Base-by-base conservation (phyloP, 2,888 invertebrate genomes). In the Eupeodes luniger region DNA sequence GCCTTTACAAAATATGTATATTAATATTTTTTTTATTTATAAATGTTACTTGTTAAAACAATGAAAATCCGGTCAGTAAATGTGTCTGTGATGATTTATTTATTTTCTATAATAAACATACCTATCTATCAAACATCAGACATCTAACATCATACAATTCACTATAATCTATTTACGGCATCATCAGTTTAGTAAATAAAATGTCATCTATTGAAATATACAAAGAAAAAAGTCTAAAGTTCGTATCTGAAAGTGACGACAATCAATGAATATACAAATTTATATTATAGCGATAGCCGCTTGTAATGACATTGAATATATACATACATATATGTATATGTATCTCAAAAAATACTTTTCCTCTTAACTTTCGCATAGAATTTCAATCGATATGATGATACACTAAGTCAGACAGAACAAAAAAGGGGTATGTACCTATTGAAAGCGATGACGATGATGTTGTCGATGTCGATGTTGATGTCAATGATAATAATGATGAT, bases 241-340 rank as follows among this genome's bases (percentile, higher is more conserved):
- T 69, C 53, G 36, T 36, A 69, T 36, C 69, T 36, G 11, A 69
- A 69, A 69, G 69, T 69, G 69, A 69, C 69, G 69, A 53, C 69
- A 69, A 51, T 19, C 51, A 69, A 40, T 47, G 7, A 36, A 40
- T 16, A 44, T 27, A 27, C 27, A 27, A 27, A 27, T 27, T 27
- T 27, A 27, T 27, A 27, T 2, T 53, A n/a, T 53, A 40, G 10
- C 9, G n/a, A 40, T 53, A 69, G 10, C 53, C 16, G 40, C 40
- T 16, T 69, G n/a, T 40, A 40, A 53, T 53, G 36, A 6, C 69
- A 69, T 36, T 69, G 69, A 69, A 51, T n/a, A 69, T n/a, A 36
- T 9, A 40, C 40, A 40, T 9, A 7, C 36, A 7, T 36, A 36
- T 9, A 40, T 40, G 9, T 9, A 40, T 40, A 40, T 40, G 40